Percentiles rank a stretch among this genome's conserved stretches.
Conservation (phyloP, 2,888 invertebrate genomes). For the Dryocosmus kuriphilus region DNA sequence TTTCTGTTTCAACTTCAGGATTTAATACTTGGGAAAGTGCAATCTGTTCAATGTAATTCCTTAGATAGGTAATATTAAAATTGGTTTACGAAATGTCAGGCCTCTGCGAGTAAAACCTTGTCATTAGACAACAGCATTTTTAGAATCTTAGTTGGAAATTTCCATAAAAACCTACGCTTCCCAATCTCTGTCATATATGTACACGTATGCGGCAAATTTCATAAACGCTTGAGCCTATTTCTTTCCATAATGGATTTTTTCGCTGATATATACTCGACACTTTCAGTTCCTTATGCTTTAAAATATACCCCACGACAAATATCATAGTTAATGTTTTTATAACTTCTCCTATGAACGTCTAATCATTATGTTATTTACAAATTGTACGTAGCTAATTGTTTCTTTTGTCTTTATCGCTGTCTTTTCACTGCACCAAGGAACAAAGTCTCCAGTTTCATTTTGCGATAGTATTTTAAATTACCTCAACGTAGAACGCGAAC, state of each 20-base stretch:
- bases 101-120: conserved; percentile 53
- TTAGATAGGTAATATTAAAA: conserved; percentile 58
- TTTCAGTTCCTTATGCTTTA: conserved; percentile 63
- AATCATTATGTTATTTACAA: conserved; percentile 50
- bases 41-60: conserved; percentile 1
- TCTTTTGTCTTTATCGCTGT: conserved; percentile 24
- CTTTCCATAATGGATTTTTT: conserved; percentile 40
- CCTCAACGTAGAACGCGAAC: conserved; percentile 44
- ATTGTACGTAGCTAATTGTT: conserved; percentile 45
- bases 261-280: conserved; percentile 48
- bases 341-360: conserved; percentile 50
- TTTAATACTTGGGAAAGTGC: conserved; percentile 25
- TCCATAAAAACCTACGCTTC: conserved; percentile 28
- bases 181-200: conserved; percentile 49
- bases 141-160: conserved; percentile 43
- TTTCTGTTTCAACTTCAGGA: conserved; percentile 12
- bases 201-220: conserved; percentile 46
- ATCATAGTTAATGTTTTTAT: conserved; percentile 52
- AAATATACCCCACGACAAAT: conserved; percentile 69
- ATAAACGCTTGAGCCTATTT: conserved; percentile 60
- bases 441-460: conserved; percentile 41
- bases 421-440: conserved; percentile 46
- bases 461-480: conserved; percentile 49
- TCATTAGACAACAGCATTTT: conserved; percentile 48
- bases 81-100: conserved; percentile 59